These are phyloP conservation scores for Lagopus muta DNA, from an alignment of 2,113 vertebrate genomes.

Conservation along the genomic window DNA sequence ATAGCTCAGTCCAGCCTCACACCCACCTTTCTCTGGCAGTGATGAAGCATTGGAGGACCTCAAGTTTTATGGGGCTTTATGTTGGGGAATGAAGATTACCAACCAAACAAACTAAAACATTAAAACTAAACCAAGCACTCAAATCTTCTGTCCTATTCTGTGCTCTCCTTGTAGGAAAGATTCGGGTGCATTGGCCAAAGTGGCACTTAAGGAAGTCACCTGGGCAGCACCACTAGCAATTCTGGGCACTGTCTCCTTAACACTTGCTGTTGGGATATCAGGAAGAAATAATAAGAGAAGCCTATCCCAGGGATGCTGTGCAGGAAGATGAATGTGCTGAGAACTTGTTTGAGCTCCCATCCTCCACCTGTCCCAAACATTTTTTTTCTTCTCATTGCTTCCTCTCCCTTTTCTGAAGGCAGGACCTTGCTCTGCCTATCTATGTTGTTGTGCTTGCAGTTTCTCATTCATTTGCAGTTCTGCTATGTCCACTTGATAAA, in stretches of 20 bases:
- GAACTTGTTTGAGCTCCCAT: neutral
- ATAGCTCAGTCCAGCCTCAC: rapidly evolving
- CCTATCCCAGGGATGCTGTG: neutral
- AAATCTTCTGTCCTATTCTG: neutral
- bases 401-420: neutral
- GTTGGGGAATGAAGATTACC: neutral
- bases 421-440: neutral
- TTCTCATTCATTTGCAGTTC: rapidly evolving
- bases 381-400: neutral
- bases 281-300: neutral
- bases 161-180: neutral
- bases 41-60: neutral
- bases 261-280: neutral
- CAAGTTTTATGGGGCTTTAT: neutral
- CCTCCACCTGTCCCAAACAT: neutral
- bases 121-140: neutral
- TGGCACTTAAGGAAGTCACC: neutral
- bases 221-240: neutral
- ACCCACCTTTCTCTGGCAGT: neutral
- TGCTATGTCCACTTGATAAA: neutral
- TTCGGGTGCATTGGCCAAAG: neutral
- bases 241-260: neutral
- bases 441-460: neutral
- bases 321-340: neutral
- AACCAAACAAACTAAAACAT: neutral